phyloP scores from a whole-genome alignment of 2,797 vertebrate genomes.

The Buceros bicornis region DNA sequence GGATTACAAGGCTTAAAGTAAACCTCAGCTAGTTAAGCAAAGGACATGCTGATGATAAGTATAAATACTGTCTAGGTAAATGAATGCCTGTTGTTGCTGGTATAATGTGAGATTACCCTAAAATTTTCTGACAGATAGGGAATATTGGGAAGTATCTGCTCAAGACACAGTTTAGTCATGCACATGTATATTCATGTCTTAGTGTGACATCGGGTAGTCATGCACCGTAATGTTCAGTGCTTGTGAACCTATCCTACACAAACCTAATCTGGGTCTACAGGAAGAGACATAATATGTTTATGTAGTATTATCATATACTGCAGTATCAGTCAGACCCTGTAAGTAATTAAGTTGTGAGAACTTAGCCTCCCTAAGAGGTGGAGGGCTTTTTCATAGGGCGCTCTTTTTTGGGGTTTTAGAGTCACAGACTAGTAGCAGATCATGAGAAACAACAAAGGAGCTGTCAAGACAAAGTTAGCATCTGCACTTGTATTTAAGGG shows the following conservation, averaged over 20 bases:
- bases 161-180: not conserved
- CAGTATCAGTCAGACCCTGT: not conserved
- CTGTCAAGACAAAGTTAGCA: conserved; percentile 44
- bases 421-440: not conserved
- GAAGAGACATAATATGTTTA: not conserved
- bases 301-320: not conserved
- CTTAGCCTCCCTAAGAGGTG: not conserved
- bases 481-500: conserved; percentile 21
- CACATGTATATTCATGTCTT: not conserved
- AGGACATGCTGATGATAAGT: conserved; percentile 37
- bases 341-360: conserved; percentile 7
- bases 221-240: not conserved
- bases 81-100: conserved; percentile 68
- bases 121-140: not conserved
- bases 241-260: not conserved
- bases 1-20: conserved; percentile 38
- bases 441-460: conserved; percentile 1
- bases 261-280: not conserved
- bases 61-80: conserved; percentile 63
- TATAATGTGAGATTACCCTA: conserved; percentile 50
- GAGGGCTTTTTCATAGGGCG: not conserved
- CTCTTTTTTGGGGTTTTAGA: not conserved
- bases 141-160: not conserved
- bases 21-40: conserved; percentile 64
- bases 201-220: not conserved